Conservation (phyloP, 2,113 vertebrate genomes). For the Upupa epops region DNA sequence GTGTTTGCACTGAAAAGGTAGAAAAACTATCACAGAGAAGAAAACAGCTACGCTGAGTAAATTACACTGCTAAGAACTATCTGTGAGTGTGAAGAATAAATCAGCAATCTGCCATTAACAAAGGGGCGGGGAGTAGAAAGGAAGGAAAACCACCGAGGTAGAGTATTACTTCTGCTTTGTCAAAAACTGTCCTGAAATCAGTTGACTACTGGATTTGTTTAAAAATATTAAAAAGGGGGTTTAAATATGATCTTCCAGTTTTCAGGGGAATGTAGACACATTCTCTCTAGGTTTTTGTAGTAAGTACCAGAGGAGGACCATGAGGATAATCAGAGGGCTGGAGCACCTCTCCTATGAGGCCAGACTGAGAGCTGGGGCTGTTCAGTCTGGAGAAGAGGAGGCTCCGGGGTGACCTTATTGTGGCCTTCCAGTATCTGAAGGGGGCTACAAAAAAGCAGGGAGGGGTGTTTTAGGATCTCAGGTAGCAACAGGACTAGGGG, state of each 20-base stretch:
- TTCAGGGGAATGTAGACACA: not conserved
- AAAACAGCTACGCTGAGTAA: not conserved
- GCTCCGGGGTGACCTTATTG: too few species aligned
- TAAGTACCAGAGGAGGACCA: too few species aligned
- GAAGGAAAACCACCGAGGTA: not conserved
- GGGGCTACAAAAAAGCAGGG: too few species aligned
- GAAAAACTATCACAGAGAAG: not conserved
- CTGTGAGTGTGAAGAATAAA: not conserved
- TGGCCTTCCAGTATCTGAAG: too few species aligned
- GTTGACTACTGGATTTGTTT: not conserved
- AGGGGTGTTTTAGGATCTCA: too few species aligned
- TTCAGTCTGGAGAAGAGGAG: too few species aligned
- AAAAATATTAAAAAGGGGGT: not conserved
- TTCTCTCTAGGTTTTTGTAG: not conserved
- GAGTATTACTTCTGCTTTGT: not conserved
- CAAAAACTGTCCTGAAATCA: not conserved
- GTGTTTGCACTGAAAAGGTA: not conserved
- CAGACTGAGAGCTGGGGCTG: too few species aligned
- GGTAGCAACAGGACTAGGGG: too few species aligned
- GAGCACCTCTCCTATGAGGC: too few species aligned
- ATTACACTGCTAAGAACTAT: not conserved
- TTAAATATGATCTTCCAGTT: not conserved
- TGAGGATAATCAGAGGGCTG: too few species aligned
- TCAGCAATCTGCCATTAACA: not conserved
- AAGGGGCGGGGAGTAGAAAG: not conserved